Percentiles rank a stretch among this genome's conserved stretches.
These are phyloP conservation scores for Scaptomyza tumidula DNA, from an alignment of 2,888 invertebrate genomes.

Conservation along the genomic window DNA sequence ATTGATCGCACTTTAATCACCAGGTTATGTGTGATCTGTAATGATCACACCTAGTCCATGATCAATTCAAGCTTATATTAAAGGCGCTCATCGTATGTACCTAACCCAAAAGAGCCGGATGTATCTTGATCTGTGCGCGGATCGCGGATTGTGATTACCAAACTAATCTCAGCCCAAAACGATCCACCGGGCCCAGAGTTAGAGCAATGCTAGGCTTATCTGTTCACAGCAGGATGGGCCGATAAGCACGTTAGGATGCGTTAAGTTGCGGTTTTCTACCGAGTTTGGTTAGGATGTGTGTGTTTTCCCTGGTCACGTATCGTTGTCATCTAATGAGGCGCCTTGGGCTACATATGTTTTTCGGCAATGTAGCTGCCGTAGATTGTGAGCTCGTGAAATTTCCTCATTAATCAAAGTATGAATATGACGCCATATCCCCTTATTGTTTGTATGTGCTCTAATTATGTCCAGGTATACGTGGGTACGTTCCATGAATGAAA, in stretches of 20 bases:
- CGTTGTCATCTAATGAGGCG: constrained; percentile 57
- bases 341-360: constrained; percentile 44
- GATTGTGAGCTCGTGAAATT: constrained; percentile 40
- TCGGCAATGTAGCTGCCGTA: constrained; percentile 4
- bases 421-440: constrained; percentile 56
- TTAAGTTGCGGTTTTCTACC: neutral
- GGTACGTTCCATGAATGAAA: constrained; percentile 69
- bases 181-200: constrained; percentile 16
- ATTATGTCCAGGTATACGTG: constrained; percentile 37
- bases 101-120: constrained; percentile 54
- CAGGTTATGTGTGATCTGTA: constrained; percentile 33
- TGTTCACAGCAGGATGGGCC: constrained; percentile 5
- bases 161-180: constrained; percentile 49
- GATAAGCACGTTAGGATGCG: constrained; percentile 42
- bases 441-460: constrained; percentile 65
- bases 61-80: constrained; percentile 24
- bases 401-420: constrained; percentile 67
- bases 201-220: constrained; percentile 40
- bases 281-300: constrained; percentile 61
- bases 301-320: constrained; percentile 45
- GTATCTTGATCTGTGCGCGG: constrained; percentile 40
- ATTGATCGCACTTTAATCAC: constrained; percentile 28
- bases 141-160: constrained; percentile 42
- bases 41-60: constrained; percentile 67
- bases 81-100: constrained; percentile 6